Evolutionary conservation across 2,113 vertebrate genomes (phyloP).

Genomic region (Catharus bicknelli): DNA sequence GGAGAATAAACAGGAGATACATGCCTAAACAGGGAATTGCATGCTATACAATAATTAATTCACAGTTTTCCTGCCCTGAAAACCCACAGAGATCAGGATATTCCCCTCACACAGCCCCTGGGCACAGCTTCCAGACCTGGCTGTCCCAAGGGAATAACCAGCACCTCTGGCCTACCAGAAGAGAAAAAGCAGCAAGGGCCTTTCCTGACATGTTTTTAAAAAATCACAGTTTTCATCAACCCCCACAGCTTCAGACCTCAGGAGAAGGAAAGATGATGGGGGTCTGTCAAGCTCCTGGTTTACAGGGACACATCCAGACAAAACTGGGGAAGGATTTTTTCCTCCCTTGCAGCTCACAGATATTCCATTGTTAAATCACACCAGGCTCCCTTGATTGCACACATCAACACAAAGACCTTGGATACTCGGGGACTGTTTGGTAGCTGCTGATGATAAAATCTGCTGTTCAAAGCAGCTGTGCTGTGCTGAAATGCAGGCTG

Average conservation of each 20-base stretch:
- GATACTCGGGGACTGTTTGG: rapidly evolving
- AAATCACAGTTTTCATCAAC: neutral
- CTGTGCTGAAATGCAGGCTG: rapidly evolving
- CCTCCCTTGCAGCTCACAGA: neutral
- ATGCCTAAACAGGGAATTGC: neutral
- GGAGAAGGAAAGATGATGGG: neutral
- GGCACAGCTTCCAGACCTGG: neutral
- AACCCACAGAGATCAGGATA: rapidly evolving
- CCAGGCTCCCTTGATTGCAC: neutral
- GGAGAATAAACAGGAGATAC: neutral
- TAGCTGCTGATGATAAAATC: neutral
- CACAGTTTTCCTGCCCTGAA: neutral
- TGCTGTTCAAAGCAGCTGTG: neutral
- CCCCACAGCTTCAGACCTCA: neutral
- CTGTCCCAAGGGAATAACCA: neutral
- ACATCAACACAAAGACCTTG: rapidly evolving
- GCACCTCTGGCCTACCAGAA: neutral
- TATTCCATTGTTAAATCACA: rapidly evolving
- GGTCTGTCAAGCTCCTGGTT: neutral
- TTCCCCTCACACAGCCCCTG: neutral
- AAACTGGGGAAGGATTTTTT: neutral
- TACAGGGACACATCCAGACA: neutral
- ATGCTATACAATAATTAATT: neutral
- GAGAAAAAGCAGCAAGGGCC: neutral
- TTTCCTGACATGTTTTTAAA: neutral